phyloP scores from a whole-genome alignment of 2,113 vertebrate species.

The Equus quagga region DNA sequence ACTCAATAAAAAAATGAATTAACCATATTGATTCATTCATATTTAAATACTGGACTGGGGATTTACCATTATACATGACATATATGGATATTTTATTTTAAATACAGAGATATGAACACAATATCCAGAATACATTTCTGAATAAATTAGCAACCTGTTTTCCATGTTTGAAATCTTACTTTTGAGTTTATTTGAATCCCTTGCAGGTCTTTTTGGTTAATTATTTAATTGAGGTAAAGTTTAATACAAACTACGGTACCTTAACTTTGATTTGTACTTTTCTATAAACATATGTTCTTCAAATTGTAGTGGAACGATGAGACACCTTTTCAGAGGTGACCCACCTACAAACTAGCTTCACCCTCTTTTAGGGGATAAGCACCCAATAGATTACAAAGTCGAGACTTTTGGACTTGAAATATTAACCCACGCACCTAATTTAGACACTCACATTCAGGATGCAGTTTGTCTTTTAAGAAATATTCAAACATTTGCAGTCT shows the following conservation, averaged over 20 bases:
- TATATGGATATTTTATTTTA: not conserved
- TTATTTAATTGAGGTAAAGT: not conserved
- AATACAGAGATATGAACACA: not conserved
- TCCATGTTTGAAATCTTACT: not conserved
- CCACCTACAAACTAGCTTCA: not conserved
- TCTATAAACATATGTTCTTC: not conserved
- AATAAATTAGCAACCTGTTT: not conserved
- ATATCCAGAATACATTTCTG: not conserved
- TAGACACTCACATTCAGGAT: not conserved
- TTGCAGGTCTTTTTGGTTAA: not conserved
- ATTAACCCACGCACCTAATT: not conserved
- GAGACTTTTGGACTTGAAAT: not conserved
- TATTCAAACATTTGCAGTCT: not conserved
- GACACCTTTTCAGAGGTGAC: not conserved
- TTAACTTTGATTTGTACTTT: not conserved
- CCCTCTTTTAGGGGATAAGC: not conserved
- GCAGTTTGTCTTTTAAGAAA: not conserved
- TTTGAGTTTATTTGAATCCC: not conserved
- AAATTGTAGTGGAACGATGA: not conserved
- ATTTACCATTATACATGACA: not conserved
- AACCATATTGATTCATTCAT: not conserved
- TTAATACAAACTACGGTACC: not conserved
- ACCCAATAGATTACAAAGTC: not conserved
- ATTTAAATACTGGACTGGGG: not conserved
- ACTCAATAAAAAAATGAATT: not conserved